phyloP scores from a whole-genome alignment of 1,140 invertebrate species.

The Bombus vancouverensis region DNA sequence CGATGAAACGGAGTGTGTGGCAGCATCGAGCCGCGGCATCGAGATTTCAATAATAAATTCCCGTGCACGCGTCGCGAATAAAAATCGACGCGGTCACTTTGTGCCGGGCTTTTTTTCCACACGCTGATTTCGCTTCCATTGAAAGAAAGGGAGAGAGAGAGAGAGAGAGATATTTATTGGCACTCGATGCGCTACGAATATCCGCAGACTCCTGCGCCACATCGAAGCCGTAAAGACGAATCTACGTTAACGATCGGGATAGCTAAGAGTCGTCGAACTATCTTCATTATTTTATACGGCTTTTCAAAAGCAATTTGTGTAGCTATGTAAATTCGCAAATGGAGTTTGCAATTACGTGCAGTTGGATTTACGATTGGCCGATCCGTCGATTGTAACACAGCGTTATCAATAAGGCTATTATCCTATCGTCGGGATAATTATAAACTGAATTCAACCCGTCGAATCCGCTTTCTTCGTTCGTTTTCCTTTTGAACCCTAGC shows the following conservation, averaged over 20 bases:
- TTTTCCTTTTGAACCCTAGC: background rate
- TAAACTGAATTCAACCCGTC: background rate
- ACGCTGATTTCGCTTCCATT: background rate
- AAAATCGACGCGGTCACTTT: slow-evolving; percentile 40
- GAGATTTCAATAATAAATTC: slow-evolving; percentile 49
- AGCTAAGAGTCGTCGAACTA: background rate
- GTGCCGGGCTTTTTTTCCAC: slow-evolving; percentile 1
- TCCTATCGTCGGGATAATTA: slow-evolving; percentile 10
- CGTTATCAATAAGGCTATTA: background rate
- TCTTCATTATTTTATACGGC: background rate
- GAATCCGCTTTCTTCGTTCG: background rate
- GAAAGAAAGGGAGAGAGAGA: background rate
- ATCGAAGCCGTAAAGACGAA: background rate
- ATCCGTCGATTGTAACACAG: background rate
- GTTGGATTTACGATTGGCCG: background rate
- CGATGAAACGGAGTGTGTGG: slow-evolving; percentile 13
- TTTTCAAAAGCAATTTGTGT: background rate
- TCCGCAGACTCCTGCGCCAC: background rate
- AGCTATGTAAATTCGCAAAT: background rate
- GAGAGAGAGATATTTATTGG: slow-evolving; percentile 18
- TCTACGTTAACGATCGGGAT: background rate
- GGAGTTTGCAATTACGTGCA: background rate
- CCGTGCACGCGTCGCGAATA: slow-evolving; percentile 32
- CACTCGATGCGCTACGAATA: background rate
- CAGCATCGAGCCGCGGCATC: background rate